Evolutionary conservation across 2,888 invertebrate species (phyloP), one percentile per base, ranked within the genome.

Genomic region (Mythimna albipuncta): DNA sequence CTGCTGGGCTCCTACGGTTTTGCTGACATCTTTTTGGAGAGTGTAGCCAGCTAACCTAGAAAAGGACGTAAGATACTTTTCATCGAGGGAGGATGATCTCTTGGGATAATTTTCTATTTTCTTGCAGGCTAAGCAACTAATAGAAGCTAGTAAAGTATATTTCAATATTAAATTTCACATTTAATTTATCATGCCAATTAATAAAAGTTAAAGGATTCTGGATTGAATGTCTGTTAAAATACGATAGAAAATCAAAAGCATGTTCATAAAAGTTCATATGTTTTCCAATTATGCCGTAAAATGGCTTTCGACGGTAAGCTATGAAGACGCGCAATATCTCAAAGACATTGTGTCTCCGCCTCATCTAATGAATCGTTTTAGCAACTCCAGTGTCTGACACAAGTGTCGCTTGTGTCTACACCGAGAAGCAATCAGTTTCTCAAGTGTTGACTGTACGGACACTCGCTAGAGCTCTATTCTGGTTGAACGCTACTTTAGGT

Each of bases 391-490:
- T 66, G 52, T 77, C 82, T 52, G 65, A 69, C 72, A 52, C 55
- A 66, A 82, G 68, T 72, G 63, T 72, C 58, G 58, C 64, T 77
- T 82, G 72, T 82, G 82, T 78, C 50, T 52, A 66, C 65, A 77
- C 11, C 55, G 52, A 69, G 83, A 66, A 78, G 83, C 79, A 80
- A 82, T 80, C 80, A 73, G 64, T 69, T 59, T 47, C 59, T 38
- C 38, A 79, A 78, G 65, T 78, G 79, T 82, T 78, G 63, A 72
- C 82, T 47, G 52, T 55, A 35, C n/a, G 32, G 44, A 52, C 62
- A 62, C 47, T 69, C 52, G 41, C 38, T 66, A 59, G 58, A 63
- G 44, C 64, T n/a, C 41, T 65, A 21, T 59, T 64, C 66, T 26
- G 6, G 38, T 41, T 66, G 54, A 68, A 58, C 21, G 38, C 21